Conservation (phyloP, 2,113 vertebrate genomes). For the Phalacrocorax brasilianus region DNA sequence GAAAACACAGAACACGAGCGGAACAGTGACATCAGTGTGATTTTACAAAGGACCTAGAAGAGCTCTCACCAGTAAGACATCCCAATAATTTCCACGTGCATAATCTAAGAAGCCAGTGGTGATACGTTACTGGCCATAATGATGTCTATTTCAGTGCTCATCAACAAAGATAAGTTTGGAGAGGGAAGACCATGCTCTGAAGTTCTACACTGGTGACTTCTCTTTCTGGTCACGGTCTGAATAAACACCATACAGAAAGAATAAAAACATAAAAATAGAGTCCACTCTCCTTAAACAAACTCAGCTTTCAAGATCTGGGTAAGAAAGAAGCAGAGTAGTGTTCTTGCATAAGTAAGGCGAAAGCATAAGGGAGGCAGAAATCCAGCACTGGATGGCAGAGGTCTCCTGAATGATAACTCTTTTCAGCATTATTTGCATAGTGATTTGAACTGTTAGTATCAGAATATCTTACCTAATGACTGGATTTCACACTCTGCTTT, state of each 20-base stretch:
- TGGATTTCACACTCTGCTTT: not conserved
- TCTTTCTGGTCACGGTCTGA: not conserved
- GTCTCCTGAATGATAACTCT: not conserved
- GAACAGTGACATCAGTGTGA: not conserved
- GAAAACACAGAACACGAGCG: not conserved
- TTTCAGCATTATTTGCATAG: not conserved
- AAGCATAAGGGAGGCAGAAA: not conserved
- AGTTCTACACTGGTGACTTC: not conserved
- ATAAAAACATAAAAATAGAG: not conserved
- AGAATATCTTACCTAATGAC: not conserved
- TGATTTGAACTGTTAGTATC: not conserved
- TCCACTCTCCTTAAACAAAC: not conserved
- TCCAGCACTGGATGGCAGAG: not conserved
- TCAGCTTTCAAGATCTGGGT: not conserved
- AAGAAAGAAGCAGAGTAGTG: not conserved
- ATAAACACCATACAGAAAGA: not conserved
- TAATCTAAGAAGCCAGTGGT: not conserved
- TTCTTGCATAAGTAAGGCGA: not conserved
- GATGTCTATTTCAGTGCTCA: not conserved
- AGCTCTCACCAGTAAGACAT: not conserved
- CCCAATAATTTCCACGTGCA: not conserved
- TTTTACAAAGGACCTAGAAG: not conserved
- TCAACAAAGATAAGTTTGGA: not conserved
- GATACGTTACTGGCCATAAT: not conserved
- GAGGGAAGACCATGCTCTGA: not conserved